Percentiles rank a stretch among this genome's conserved stretches.
phyloP scores from a whole-genome alignment of 1,140 invertebrate genomes.

The Apocrypta bakeri region DNA sequence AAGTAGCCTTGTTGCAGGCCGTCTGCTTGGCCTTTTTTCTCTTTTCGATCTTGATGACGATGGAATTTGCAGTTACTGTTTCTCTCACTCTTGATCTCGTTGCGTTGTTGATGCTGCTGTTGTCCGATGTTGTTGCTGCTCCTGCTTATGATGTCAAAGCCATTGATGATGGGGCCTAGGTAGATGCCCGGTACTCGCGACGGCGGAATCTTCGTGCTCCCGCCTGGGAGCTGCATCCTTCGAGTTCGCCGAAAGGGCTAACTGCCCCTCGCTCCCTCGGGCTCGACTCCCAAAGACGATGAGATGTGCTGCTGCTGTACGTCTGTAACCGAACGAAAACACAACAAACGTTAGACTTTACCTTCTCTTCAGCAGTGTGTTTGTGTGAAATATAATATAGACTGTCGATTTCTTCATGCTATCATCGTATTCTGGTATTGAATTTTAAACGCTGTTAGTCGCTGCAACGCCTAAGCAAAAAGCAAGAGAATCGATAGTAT shows the following conservation, averaged over 20 bases:
- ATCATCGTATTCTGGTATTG: too few relatives aligned
- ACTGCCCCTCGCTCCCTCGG: constrained; percentile 72
- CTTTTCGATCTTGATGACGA: constrained; percentile 5
- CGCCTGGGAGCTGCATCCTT: constrained; percentile 76
- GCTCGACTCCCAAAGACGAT: constrained; percentile 66
- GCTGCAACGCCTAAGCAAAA: too few relatives aligned
- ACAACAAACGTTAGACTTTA: background rate
- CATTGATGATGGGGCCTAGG: constrained; percentile 63
- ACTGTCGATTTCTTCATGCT: too few relatives aligned
- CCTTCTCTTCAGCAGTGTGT: too few relatives aligned
- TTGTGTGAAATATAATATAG: too few relatives aligned
- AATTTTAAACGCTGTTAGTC: too few relatives aligned
- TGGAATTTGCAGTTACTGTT: constrained; percentile 65
- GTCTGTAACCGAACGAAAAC: constrained; percentile 60
- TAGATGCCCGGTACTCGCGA: constrained; percentile 64
- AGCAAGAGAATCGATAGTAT: too few relatives aligned
- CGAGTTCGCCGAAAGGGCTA: constrained; percentile 73
- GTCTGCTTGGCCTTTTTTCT: constrained; percentile 65
- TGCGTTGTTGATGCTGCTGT: background rate
- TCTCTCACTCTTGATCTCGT: constrained; percentile 62
- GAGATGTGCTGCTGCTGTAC: constrained; percentile 52
- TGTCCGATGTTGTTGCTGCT: constrained; percentile 49
- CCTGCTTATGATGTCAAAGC: constrained; percentile 60
- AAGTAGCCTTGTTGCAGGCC: constrained; percentile 51
- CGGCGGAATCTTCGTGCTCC: constrained; percentile 63